Conservation (phyloP, 2,797 vertebrate species). For the Cuculus canorus region DNA sequence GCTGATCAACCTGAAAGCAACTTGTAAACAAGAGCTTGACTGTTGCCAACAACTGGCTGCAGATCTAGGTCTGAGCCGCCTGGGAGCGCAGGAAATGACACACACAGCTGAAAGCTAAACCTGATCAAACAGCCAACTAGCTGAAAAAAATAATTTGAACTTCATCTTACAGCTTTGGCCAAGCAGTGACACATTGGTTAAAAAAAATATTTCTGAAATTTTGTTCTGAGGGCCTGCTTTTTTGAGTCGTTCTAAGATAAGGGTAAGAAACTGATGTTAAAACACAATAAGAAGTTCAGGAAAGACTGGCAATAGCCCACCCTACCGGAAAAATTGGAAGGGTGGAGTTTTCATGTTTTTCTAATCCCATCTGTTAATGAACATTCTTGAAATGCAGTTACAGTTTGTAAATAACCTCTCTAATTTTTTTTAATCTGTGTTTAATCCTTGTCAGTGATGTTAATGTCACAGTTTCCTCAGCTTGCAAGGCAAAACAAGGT, state of each 20-base stretch:
- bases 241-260: constrained; percentile 56
- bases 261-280: constrained; percentile 39
- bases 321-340: constrained; percentile 41
- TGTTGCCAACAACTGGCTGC: constrained; percentile 34
- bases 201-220: constrained; percentile 11
- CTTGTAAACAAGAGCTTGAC: constrained; percentile 19
- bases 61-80: constrained; percentile 42
- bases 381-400: constrained; percentile 34
- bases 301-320: constrained; percentile 34
- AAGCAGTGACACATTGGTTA: constrained; percentile 29
- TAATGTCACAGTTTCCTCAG: background rate
- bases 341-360: constrained; percentile 18
- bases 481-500: constrained; percentile 1
- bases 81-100: constrained; percentile 70
- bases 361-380: constrained; percentile 35
- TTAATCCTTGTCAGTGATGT: background rate
- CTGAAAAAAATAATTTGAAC: constrained; percentile 69
- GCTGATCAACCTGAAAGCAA: background rate
- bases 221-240: constrained; percentile 26
- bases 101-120: constrained; percentile 54
- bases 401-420: constrained; percentile 38
- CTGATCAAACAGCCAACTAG: constrained; percentile 50
- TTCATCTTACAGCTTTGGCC: constrained; percentile 12
- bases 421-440: background rate
- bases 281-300: constrained; percentile 29